These are phyloP conservation scores for Pipa parva DNA, from an alignment of 2,113 vertebrate genomes.

Conservation along the genomic window DNA sequence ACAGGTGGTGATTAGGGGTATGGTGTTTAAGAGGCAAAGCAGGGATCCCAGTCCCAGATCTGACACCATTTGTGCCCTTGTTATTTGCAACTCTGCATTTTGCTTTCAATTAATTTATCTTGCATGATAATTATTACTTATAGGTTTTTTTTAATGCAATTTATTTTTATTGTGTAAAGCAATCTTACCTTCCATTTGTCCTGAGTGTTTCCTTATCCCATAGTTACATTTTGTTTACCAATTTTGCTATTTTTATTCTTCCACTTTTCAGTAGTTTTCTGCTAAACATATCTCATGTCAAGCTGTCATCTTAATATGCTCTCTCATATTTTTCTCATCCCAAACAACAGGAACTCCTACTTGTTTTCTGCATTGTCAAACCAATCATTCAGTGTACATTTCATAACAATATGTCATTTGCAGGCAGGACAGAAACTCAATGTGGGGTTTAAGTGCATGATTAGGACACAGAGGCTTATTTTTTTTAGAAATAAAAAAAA, in stretches of 20 bases:
- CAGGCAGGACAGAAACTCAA: constrained; percentile 15
- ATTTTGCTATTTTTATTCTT: background rate
- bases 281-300: constrained; percentile 17
- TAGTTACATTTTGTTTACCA: background rate
- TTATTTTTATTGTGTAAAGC: no score
- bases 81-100: no score
- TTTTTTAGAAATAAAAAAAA: constrained; percentile 26
- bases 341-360: constrained; percentile 26
- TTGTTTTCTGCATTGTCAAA: constrained; percentile 30
- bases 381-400: constrained; percentile 34
- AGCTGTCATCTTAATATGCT: constrained; percentile 29
- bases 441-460: constrained; percentile 25
- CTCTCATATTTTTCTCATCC: constrained; percentile 5
- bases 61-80: no score
- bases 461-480: constrained; percentile 20
- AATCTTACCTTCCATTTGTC: background rate
- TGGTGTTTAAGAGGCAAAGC: no score
- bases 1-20: no score
- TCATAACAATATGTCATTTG: constrained; percentile 25
- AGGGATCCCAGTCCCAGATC: no score
- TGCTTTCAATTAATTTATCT: background rate
- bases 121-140: background rate
- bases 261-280: background rate
- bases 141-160: no score
- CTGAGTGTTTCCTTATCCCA: background rate